Evolutionary conservation across 2,797 vertebrate species (phyloP), one percentile per base, ranked within the genome.

Genomic region (Sebastes diaconus): DNA sequence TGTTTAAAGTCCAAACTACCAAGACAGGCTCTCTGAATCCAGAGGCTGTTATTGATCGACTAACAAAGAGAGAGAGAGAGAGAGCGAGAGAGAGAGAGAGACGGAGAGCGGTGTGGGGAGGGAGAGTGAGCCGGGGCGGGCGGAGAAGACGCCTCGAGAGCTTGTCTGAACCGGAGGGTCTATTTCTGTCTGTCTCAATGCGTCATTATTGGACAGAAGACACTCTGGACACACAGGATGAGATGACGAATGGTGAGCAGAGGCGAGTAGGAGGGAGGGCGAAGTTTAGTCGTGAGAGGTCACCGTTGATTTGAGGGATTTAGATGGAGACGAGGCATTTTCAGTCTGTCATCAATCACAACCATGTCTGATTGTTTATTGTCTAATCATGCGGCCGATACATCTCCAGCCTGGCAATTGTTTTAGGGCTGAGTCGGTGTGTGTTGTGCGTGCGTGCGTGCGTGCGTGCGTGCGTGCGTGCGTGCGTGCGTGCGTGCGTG

Each of bases 11-110:
- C 78, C 79, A 88, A 86, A 87, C 87, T 84, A 84, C 79, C 63
- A 14, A 84, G 57, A 73, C 76, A 25, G 81, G 64, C 87, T 83
- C 89, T 89, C 90, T 89, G 84, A 90, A 85, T 88, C 93, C 82
- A 8, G 63, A 83, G 91, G 92, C 91, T 78, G 81, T 82, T 93
- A 94, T 94, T 85, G 93, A 95, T 94, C 70, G 83, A 75, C 83
- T 81, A 77, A 84, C 78, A 84, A 68, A 91, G 66, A 83, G 59
- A 57, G 52, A 73, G 66, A 83, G 58, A 63, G 50, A 73, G 72
- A 55, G 52, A 71, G 46, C 30, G 32, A 68, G 58, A 63, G 39
- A 73, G 66, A 83, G 58, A 64, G 50, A 73, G 72, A 57, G 54
- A 71, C 30, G 24, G 34, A 68, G 73, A 75, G 79, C 14, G 3